Base-by-base conservation (phyloP, 2,888 invertebrate species). In the Cylindroiulus punctatus region DNA sequence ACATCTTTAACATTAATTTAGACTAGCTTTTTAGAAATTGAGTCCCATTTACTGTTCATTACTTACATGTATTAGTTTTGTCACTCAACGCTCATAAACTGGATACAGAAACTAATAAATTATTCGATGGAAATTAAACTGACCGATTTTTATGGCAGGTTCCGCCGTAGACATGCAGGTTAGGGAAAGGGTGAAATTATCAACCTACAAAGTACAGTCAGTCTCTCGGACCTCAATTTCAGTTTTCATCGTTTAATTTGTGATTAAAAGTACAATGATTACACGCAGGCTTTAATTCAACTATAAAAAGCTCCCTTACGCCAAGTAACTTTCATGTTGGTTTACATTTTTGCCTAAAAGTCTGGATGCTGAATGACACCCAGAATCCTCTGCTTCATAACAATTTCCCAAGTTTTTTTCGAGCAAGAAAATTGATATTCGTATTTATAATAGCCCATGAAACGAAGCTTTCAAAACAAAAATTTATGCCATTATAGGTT, bases 11-110 rank as follows among this genome's bases (percentile, higher is more conserved):
- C 65, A 65, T 65, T 10, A 65, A 65, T 65, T 65, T 57, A 22
- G 2, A 26, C 26, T 2, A 12, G 12, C 22, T 26, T 8, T 65
- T 65, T 65, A 26, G 26, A 65, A 22, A 65, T 47, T 47, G 17
- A 47, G 47, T 19, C 47, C 47, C 47, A 47, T 19, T 47, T 47
- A 47, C 4, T n/a, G 7, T 22, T 57, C 22, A 22, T 65, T 26
- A 36, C 36, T n/a, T n/a, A 65, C 7, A 65, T 57, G 57, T 52
- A 52, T n/a, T 57, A 57, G 26, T 65, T 65, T 65, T 65, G 65
- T 22, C 65, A 65, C 65, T 12, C 65, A 26, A 1, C 8, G 65
- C 22, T 65, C 65, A 65, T 36, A 65, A 65, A 65, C 26, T 65
- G 10, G 65, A 26, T 12, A 65, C 22, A 65, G 26, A 65, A 65